Conservation (phyloP, 2,113 vertebrate genomes). For the Sturnira hondurensis region DNA sequence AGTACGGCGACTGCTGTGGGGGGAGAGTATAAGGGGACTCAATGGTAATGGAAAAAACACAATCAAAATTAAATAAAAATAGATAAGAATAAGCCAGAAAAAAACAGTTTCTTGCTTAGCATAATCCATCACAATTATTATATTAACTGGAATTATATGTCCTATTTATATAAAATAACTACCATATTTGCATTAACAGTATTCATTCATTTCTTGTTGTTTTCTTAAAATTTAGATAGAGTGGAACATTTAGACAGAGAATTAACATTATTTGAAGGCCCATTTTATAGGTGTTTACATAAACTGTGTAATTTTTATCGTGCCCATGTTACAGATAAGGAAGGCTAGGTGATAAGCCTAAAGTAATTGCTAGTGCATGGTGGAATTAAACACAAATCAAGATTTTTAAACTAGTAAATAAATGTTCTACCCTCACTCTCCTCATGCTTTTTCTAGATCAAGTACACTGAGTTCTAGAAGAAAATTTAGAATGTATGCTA, state of each 20-base stretch:
- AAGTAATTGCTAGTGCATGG: not conserved
- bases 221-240: not conserved
- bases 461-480: not conserved
- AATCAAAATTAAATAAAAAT: not conserved
- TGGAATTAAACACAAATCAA: not conserved
- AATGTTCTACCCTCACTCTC: not conserved
- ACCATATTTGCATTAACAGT: not conserved
- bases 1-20: no score
- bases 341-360: not conserved
- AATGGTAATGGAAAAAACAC: no score
- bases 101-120: not conserved
- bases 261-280: not conserved
- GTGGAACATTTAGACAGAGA: not conserved
- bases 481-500: not conserved
- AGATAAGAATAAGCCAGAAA: no score
- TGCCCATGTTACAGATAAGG: not conserved
- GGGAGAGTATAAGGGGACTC: no score
- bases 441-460: not conserved
- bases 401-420: not conserved
- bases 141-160: not conserved
- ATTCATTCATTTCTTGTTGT: slow-evolving; percentile 11
- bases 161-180: slow-evolving; percentile 22
- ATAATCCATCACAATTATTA: not conserved
- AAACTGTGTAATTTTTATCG: not conserved
- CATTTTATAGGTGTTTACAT: not conserved